Percentiles rank a stretch among this genome's conserved stretches.
Evolutionary conservation across 2,888 invertebrate species (phyloP).

Genomic region (Hemaris fuciformis): DNA sequence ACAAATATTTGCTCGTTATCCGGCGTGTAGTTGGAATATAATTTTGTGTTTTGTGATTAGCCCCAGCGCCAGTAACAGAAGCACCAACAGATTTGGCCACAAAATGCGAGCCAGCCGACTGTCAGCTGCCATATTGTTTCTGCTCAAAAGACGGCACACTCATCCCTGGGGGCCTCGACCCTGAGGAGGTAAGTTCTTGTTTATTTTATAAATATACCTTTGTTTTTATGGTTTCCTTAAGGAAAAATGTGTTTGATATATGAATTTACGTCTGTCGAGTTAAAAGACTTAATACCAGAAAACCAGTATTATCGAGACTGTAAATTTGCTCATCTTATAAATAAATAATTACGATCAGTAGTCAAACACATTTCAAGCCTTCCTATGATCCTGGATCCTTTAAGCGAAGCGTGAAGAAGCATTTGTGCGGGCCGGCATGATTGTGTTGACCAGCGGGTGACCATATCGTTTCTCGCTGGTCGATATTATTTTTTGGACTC

Average conservation of each 20-base stretch:
- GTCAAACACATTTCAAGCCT: too few relatives aligned
- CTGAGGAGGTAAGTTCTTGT: slow-evolving; percentile 85
- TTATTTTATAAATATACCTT: background rate
- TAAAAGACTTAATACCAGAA: too few relatives aligned
- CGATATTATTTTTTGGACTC: too few relatives aligned
- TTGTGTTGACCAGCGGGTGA: too few relatives aligned
- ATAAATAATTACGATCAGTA: too few relatives aligned
- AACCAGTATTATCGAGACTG: too few relatives aligned
- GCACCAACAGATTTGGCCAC: slow-evolving; percentile 89
- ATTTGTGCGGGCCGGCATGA: too few relatives aligned
- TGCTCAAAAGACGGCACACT: slow-evolving; percentile 95
- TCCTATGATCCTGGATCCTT: too few relatives aligned
- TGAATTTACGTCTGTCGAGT: background rate
- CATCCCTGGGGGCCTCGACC: slow-evolving; percentile 91
- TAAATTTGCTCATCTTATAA: too few relatives aligned
- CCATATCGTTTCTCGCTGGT: too few relatives aligned
- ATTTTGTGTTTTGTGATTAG: slow-evolving; percentile 60
- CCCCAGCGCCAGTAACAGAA: slow-evolving; percentile 91
- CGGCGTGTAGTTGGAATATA: background rate
- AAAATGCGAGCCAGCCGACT: slow-evolving; percentile 88
- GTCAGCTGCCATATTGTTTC: slow-evolving; percentile 93
- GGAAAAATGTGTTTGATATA: background rate
- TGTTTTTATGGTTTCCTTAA: background rate
- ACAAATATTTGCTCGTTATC: background rate
- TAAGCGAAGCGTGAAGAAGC: too few relatives aligned